Conservation (phyloP, 2,797 vertebrate genomes). For the Microcaecilia unicolor region DNA sequence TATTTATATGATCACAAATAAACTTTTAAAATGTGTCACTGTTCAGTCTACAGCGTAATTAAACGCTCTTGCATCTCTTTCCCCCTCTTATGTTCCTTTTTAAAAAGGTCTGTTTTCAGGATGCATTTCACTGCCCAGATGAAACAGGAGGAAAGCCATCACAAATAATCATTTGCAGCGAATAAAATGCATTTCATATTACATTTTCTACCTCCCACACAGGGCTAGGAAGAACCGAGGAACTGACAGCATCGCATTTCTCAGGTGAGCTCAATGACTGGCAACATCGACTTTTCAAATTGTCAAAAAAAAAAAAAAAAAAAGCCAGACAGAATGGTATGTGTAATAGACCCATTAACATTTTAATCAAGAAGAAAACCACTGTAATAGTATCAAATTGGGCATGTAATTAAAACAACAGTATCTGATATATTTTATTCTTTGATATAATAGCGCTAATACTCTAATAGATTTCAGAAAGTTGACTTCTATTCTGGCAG, state of each 20-base stretch:
- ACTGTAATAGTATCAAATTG: slow-evolving; percentile 26
- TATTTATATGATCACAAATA: too few species aligned
- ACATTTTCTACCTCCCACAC: too few species aligned
- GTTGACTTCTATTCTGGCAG: slow-evolving; percentile 32
- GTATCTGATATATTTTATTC: slow-evolving; percentile 29
- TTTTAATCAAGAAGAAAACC: slow-evolving; percentile 36
- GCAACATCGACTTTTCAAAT: slow-evolving; percentile 22
- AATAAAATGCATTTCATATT: too few species aligned
- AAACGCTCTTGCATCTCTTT: too few species aligned
- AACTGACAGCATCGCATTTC: slow-evolving; percentile 14
- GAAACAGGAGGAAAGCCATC: too few species aligned
- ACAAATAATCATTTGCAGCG: too few species aligned
- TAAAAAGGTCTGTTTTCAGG: too few species aligned
- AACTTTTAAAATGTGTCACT: too few species aligned
- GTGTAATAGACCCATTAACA: slow-evolving; percentile 21
- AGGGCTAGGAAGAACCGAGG: slow-evolving; percentile 15
- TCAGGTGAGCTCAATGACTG: slow-evolving; percentile 19
- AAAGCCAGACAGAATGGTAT: slow-evolving; percentile 31
- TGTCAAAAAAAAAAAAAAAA: too few species aligned
- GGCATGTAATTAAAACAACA: slow-evolving; percentile 34
- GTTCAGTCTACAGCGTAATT: too few species aligned
- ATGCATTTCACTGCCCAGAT: too few species aligned
- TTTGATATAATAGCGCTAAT: slow-evolving; percentile 30
- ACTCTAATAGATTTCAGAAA: slow-evolving; percentile 41
- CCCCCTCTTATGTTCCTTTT: too few species aligned